Evolutionary conservation across 2,888 invertebrate species (phyloP), one percentile per base, ranked within the genome.

Genomic region (Acanthococcus lagerstroemiae): DNA sequence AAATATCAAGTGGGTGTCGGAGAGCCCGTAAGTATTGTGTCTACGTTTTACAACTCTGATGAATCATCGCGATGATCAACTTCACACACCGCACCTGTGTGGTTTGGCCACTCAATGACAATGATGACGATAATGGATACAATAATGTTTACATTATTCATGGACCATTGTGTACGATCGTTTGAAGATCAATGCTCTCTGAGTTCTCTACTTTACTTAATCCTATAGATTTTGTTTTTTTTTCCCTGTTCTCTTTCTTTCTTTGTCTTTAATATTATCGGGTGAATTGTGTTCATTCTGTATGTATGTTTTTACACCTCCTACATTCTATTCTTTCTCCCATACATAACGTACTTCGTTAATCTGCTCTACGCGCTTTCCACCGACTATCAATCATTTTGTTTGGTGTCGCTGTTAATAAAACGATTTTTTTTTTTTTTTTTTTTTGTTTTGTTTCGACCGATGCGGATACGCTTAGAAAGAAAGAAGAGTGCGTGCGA

Each of bases 61-160:
- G 63, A 63, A 54, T 63, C 63, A 63, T 63, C 54, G 54, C 63
- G 54, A 63, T 63, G 63, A 61, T 63, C 63, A 63, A 63, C 63
- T 63, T 63, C 54, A 63, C 63, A 63, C 63, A 63, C 63, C 63
- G 63, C 63, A 63, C 63, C 63, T 63, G 63, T 63, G 63, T 63
- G 63, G 63, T 63, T 63, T 63, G 54, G 63, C 63, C 63, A 63
- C 63, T 63, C 63, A 63, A 37, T 63, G 63, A 63, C 63, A 63
- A 63, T 63, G 63, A 61, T 61, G 61, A 61, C 50, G 61, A 63
- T 63, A 63, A 63, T 63, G 54, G 63, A 63, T 63, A 63, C 63
- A 63, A 63, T 63, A 63, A 63, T 63, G 63, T 63, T 63, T 63
- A 63, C 63, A 63, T 63, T 63, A 63, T 63, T 63, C 63, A 63